Base-by-base conservation (phyloP, 92 coral and sea anemone species). In the Palythoa heliodiscus region DNA sequence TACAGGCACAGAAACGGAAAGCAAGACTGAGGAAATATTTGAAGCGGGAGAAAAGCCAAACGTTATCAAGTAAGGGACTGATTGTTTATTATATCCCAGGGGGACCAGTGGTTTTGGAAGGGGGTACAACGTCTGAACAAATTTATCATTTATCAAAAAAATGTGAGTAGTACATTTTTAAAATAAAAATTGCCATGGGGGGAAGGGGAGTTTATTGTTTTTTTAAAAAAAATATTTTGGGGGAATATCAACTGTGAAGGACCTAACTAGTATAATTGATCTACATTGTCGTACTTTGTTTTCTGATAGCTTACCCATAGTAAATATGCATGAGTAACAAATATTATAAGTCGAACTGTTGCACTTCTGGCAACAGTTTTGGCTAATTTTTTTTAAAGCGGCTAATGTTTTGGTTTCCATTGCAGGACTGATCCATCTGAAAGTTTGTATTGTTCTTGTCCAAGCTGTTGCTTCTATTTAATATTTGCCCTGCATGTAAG, bases 401-500 rank as follows among this genome's bases (percentile, higher is more conserved):
- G 37, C 76, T 43, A n/a, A 70, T 69, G 83, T 69, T 83, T 48
- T 70, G 19, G 57, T 67, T 84, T 58, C 78, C 67, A 86, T 76
- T 86, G 71, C 35, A 86, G 88, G 58, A 20, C 84, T 76, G 38
- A 71, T 67, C 55, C 76, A 47, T 75, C 89, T 12, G 91, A 60
- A 76, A 89, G 87, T 89, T 87, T 58, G 81, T 86, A 17, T 90
- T 86, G 19, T 88, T 89, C 67, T 71, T 89, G 24, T 61, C 86
- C 48, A 77, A 86, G 76, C 87, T 89, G 38, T 85, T 89, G 80
- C 90, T 86, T 72, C 84, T 86, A 35, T 89, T 89, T 89, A 89
- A 89, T 20, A 85, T 76, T 19, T 89, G 92, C 61, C 92, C 92
- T 23, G 67, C 82, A 72, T 86, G 92, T 47, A 89, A 89, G 77